Evolutionary conservation across 2,888 invertebrate genomes (phyloP), one percentile per base, ranked within the genome.

Genomic region (Homarus gammarus): DNA sequence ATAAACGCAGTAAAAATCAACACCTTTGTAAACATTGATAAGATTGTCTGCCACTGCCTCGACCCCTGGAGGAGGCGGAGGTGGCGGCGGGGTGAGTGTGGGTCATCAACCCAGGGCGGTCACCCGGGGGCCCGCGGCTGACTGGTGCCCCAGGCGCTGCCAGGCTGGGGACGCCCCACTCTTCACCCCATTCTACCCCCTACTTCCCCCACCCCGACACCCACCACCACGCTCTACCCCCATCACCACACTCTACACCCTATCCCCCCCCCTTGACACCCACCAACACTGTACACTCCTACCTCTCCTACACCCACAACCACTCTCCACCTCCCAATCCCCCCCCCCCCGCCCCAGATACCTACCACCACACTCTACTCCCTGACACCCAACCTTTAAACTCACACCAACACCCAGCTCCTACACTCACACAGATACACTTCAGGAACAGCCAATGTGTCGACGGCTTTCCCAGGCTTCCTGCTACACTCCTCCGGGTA

Each of bases 71-170:
- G 70, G 70, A 81, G 56, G 12, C 68, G 1, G 15, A 31, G 36
- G 27, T 38, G 72, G 72, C 12, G 27, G 56, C n/a, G 49, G 82
- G 82, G 82, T 82, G 82, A 82, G 68, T 68, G 68, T 68, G 49
- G 83, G 83, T 83, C 83, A 70, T 83, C 72, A 83, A 83, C 83
- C 83, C 72, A 83, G 44, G 83, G 83, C 83, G 70, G 49, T 83
- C 31, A 40, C 44, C 49, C 83, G 72, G 83, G 81, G 83, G 44
- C 68, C 31, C 49, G 83, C 51, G 84, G 73, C 75, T 33, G 61
- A 27, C 56, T 38, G 27, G 49, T 12, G 61, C 84, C 73, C 15
- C 27, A 40, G 84, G 84, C 73, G 18, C 56, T 18, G 56, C 51
- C 38, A 36, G 36, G 18, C 22, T 27, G 72, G 72, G 36, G 31